phyloP scores from a whole-genome alignment of 2,797 vertebrate genomes.

The Myotis planiceps region DNA sequence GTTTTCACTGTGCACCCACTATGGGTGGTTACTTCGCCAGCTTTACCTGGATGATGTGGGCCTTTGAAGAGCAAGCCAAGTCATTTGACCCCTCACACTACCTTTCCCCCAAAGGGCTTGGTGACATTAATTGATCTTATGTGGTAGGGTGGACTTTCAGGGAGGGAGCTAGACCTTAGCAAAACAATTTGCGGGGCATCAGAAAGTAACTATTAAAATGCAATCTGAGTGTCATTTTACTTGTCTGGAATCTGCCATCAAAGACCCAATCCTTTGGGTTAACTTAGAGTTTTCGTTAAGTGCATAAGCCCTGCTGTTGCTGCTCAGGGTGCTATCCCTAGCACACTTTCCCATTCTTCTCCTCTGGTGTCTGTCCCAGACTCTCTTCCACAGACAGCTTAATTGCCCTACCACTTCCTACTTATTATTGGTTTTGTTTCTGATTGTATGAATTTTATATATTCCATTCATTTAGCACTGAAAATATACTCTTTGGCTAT shows the following conservation, averaged over 20 bases:
- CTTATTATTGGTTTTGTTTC: neutral
- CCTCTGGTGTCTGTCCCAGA: neutral
- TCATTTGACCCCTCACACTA: neutral
- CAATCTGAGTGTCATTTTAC: neutral
- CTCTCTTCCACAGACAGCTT: neutral
- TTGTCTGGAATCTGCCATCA: neutral
- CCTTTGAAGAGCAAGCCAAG: neutral
- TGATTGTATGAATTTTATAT: neutral
- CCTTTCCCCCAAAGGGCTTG: neutral
- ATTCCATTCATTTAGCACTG: neutral
- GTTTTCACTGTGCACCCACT: neutral
- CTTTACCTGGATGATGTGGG: neutral
- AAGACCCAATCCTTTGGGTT: neutral
- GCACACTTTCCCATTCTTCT: neutral
- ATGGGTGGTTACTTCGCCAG: neutral
- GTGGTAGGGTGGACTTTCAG: neutral
- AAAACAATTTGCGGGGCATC: neutral
- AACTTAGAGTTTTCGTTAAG: neutral
- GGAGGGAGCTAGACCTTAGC: neutral
- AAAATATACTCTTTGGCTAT: neutral
- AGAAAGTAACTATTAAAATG: neutral
- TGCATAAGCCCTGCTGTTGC: neutral
- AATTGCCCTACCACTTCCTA: neutral
- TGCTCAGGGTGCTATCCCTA: neutral
- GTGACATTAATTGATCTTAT: neutral